Conservation (phyloP, 2,888 invertebrate species). For the Athalia cordata region DNA sequence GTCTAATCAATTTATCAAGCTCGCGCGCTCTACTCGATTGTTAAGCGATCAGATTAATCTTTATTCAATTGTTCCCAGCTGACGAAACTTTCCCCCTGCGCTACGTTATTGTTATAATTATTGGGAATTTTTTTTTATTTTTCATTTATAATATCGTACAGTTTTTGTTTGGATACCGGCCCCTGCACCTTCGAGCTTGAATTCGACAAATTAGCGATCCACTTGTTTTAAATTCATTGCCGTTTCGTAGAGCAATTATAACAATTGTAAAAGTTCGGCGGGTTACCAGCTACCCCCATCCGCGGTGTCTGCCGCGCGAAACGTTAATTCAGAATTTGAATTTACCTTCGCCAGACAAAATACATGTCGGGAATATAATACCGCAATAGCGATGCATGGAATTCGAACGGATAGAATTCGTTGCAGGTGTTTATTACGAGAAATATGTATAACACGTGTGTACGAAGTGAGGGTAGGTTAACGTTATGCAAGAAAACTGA, state of each 20-base stretch:
- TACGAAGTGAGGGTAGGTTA: too few species aligned
- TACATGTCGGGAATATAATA: background rate
- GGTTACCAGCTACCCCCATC: too few species aligned
- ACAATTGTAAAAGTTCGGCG: conserved; percentile 23
- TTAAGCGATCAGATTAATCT: background rate
- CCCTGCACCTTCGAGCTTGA: background rate
- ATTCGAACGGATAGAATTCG: too few species aligned
- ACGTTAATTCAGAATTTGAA: conserved; percentile 7
- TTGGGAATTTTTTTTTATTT: background rate
- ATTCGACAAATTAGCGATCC: conserved; percentile 1
- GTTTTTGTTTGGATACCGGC: background rate
- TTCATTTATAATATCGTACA: background rate
- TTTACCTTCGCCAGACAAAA: background rate
- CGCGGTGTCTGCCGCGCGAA: background rate
- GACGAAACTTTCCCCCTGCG: background rate
- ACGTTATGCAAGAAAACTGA: too few species aligned
- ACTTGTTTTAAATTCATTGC: conserved; percentile 29
- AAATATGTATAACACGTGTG: too few species aligned
- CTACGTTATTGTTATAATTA: background rate
- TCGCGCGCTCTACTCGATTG: background rate
- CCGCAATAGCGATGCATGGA: too few species aligned
- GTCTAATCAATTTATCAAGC: conserved; percentile 14
- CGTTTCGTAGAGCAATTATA: conserved; percentile 26
- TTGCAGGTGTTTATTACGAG: too few species aligned
- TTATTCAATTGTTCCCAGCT: background rate